Base-by-base conservation (phyloP, 2,113 vertebrate species). In the Rhipidura dahli region DNA sequence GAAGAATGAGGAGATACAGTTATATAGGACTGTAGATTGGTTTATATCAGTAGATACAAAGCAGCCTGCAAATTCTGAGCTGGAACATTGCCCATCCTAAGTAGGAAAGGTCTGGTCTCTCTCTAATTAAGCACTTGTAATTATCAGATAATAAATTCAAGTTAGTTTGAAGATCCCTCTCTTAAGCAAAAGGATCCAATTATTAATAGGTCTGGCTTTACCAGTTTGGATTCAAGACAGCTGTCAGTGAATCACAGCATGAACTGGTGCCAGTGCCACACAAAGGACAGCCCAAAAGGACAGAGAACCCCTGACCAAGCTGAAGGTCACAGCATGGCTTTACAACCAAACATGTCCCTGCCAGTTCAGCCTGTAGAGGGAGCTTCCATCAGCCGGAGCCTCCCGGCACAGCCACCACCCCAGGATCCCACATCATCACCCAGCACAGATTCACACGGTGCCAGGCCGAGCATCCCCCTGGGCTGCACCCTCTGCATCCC, bases 331-430 rank as follows among this genome's bases (percentile, higher is more conserved):
- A 82, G 63, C 63, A 57, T 49, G 49, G 35, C 61, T 75, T 59
- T 42, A 56, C 19, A 79, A 68, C 15, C 31, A 24, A 89, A 35
- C 9, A 2, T 6, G 47, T 31, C 30, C 35, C 13, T 4, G 3
- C 14, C 30, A 85, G 49, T 39, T 90, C 3, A 0, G 63, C 92
- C 92, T 92, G 88, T 51, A 96, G 95, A 94, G 79, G 75, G 85
- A 96, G 88, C 17, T 86, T 79, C 45, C 59, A 72, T 7, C 66
- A 94, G 70, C n/a, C 0, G 0, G 28, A 82, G 53, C 54, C 17
- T 81, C 51, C 47, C 1, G 0, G 81, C 63, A 80, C 63, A 19
- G 57, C 53, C 61, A 28, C 11, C 0, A 1, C 59, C 53, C 47
- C 51, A 31, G 24, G 54, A 78, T 66, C 54, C 50, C 9, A 22